Base-by-base conservation (phyloP, 2,888 invertebrate genomes). In the Caenorhabditis afra region DNA sequence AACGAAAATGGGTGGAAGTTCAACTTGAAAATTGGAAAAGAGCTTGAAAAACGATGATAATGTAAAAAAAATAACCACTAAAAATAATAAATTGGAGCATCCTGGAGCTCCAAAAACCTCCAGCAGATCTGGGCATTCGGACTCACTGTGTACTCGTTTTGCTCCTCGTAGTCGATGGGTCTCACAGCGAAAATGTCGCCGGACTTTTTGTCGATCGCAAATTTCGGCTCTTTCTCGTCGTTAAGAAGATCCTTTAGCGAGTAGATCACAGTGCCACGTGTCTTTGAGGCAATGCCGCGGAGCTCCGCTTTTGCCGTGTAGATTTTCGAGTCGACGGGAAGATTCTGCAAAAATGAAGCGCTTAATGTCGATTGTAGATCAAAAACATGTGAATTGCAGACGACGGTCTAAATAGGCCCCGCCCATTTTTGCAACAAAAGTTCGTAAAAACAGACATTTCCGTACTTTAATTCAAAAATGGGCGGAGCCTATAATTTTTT, bases 101-200 rank as follows among this genome's bases (percentile, higher is more conserved):
- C 7, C 7, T 29, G 29, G 7, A 7, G 29, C 29, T 29, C 29
- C 29, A 7, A 29, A 5, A 3, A 29, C 7, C 29, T 29, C 29
- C 29, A 29, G n/a, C n/a, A n/a, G 7, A 29, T 7, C 29, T 7
- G 29, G 29, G 3, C 7, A 5, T 29, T 29, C 7, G 4, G 29
- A 7, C 29, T 29, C 8, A 86, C 86, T 80, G 83, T 79, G 50
- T 86, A 79, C 53, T 78, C 78, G 12, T 67, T 57, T 18, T 59
- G 62, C 14, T n/a, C 66, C 67, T 87, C 87, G 44, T 65, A 87
- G 61, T 87, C 86, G 29, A 87, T 59, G 7, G 44, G 29, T 39
- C 70, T 64, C 3, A 50, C 62, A 11, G 80, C 74, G 49, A 83
- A 83, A 41, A 87, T 65, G 18, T 86, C 87, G 3, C 87, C 87